Evolutionary conservation across 2,888 invertebrate species (phyloP), one percentile per base, ranked within the genome.

Genomic region (Ophraella communa): DNA sequence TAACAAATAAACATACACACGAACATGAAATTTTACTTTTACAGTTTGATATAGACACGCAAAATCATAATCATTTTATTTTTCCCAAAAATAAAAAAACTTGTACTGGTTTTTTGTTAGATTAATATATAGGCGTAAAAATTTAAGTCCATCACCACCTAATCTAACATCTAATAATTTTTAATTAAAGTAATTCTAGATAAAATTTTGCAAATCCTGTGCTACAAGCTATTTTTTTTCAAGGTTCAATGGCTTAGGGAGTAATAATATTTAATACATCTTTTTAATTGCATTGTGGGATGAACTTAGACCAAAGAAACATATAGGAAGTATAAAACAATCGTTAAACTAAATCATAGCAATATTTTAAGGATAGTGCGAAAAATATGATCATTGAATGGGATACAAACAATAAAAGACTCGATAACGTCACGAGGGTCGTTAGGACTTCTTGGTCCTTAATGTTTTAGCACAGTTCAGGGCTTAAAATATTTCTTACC

Each of bases 371-470:
- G 7, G 18, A 18, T 17, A 18, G 42, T 42, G 42, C 7, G 42
- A 18, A 42, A 58, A 14, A 35, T 10, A 57, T 57, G 33, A 45
- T 49, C 49, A 20, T 11, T 14, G 49, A 5, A 20, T 27, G 23
- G 21, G 30, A 58, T 58, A 49, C 30, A 58, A 35, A 47, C 49
- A 23, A 58, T 58, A 58, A 58, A 58, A 30, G 4, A 47, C 14
- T n/a, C 57, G 57, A 58, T 58, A 56, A 39, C 56, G 33, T 20
- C 44, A 27, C 56, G 47, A 58, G 58, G 47, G 58, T 35, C 35
- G 33, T 58, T 39, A 58, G 47, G 39, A 58, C 47, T 49, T 58
- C 24, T 21, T 30, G 4, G 33, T 23, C 30, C n/a, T 21, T 18
- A 18, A 45, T 11, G 18, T 45, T 45, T 11, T 47, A n/a, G 47